These are phyloP conservation scores for Hemichromis elongatus DNA, from an alignment of 2,113 vertebrate genomes.

Conservation along the genomic window DNA sequence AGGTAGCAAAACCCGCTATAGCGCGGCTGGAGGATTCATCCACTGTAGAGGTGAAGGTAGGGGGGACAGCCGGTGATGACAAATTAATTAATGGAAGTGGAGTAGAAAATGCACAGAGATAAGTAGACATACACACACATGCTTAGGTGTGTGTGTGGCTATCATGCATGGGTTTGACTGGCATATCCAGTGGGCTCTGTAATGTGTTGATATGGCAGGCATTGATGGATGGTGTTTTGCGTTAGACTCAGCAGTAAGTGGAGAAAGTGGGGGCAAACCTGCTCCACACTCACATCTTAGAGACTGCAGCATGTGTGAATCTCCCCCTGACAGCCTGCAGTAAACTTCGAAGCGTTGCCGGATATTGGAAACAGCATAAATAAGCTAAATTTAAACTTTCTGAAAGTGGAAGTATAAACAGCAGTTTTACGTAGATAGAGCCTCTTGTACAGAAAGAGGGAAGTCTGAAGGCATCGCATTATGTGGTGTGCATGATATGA, in stretches of 20 bases:
- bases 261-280: constrained; percentile 18
- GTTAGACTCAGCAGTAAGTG: constrained; percentile 52
- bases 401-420: background rate
- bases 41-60: constrained; percentile 38
- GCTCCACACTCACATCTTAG: constrained; percentile 22
- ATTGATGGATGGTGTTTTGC: constrained; percentile 62
- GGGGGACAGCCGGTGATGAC: constrained; percentile 60
- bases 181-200: constrained; percentile 34
- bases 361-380: background rate
- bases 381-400: background rate
- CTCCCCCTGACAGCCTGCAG: background rate
- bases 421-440: background rate
- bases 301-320: constrained; percentile 3
- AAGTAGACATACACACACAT: background rate
- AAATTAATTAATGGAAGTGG: constrained; percentile 68
- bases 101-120: constrained; percentile 18
- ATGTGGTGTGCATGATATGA: background rate
- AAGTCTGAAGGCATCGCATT: background rate
- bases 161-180: constrained; percentile 21
- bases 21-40: constrained; percentile 43
- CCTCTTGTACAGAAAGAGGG: background rate
- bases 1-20: constrained; percentile 71
- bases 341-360: background rate
- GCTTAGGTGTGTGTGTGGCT: constrained; percentile 24
- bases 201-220: constrained; percentile 48